phyloP scores from a whole-genome alignment of 2,888 invertebrate genomes.

The Athrips mouffetella region DNA sequence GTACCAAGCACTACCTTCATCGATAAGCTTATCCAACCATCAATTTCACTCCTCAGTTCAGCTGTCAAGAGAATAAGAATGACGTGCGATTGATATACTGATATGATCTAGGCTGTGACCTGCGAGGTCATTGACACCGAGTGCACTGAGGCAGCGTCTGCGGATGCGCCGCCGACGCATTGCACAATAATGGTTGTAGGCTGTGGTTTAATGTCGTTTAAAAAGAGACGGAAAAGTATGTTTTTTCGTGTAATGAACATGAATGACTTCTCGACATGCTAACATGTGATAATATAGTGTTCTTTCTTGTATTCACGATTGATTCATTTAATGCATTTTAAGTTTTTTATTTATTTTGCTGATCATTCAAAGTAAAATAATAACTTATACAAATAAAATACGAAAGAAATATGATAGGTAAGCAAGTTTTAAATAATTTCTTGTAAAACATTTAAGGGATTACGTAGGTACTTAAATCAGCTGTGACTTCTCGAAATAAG shows the following conservation, averaged over 20 bases:
- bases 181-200: constrained; percentile 46
- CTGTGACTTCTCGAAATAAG: no score
- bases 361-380: no score
- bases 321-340: no score
- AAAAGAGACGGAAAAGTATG: constrained; percentile 22
- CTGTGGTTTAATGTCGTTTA: constrained; percentile 25
- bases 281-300: neutral
- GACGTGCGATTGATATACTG: constrained; percentile 11
- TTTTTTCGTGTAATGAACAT: constrained; percentile 9
- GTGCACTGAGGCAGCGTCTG: constrained; percentile 48
- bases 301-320: no score
- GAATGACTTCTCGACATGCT: constrained; percentile 1
- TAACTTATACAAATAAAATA: neutral
- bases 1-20: constrained; percentile 23
- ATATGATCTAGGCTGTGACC: constrained; percentile 13
- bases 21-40: constrained; percentile 19
- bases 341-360: no score
- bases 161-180: constrained; percentile 53
- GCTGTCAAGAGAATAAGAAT: constrained; percentile 13
- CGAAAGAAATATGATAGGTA: no score
- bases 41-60: constrained; percentile 7
- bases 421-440: no score
- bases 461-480: no score
- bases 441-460: neutral
- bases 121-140: constrained; percentile 52